Evolutionary conservation across 2,113 vertebrate genomes (phyloP).

Genomic region (Lipotes vexillifer): DNA sequence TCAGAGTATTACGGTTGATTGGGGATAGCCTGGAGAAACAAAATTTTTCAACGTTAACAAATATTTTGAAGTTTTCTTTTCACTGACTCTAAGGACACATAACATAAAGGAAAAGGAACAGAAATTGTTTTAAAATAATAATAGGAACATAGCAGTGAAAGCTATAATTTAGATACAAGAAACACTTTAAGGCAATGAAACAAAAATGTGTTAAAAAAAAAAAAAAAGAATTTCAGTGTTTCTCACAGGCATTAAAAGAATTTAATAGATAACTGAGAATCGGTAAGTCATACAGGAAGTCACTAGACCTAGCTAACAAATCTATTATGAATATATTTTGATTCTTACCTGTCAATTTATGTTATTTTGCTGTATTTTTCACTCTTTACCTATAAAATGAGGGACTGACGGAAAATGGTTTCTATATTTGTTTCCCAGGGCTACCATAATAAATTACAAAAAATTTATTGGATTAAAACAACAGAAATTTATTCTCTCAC

Average conservation of each 20-base stretch:
- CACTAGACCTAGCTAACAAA: background rate
- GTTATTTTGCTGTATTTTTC: background rate
- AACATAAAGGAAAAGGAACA: constrained; percentile 24
- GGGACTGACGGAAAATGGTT: background rate
- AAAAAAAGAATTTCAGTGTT: background rate
- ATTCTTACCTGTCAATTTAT: background rate
- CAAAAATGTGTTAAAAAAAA: background rate
- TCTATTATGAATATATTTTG: background rate
- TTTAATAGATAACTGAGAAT: background rate
- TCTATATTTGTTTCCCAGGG: background rate
- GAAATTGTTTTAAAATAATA: constrained; percentile 38
- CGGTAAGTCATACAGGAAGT: background rate
- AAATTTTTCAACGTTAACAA: constrained; percentile 46
- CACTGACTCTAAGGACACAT: background rate
- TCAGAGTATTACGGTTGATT: background rate
- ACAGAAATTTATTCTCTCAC: background rate
- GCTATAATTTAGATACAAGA: background rate
- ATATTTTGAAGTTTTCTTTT: constrained; percentile 52
- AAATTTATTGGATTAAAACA: background rate
- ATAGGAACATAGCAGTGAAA: background rate
- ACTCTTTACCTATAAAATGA: background rate
- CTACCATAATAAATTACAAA: background rate
- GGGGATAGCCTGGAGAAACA: constrained; percentile 38
- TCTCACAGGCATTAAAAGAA: background rate
- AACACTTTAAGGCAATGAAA: background rate